These are phyloP conservation scores for Verasper variegatus DNA, from an alignment of 2,113 vertebrate species.

Conservation along the genomic window DNA sequence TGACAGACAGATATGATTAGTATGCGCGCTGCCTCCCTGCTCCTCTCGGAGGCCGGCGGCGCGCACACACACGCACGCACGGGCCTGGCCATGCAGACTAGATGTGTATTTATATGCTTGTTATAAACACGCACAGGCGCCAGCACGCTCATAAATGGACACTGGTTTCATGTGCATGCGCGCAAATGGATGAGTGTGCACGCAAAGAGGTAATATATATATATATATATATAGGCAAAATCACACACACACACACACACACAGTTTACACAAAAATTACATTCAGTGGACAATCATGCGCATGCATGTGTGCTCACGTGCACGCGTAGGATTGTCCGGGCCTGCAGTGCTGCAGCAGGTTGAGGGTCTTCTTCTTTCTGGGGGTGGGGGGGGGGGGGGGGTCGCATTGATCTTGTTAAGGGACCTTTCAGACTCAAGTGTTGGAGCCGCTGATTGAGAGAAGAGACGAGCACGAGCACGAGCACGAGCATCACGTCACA, in stretches of 20 bases:
- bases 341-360: no score
- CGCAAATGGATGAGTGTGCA: neutral
- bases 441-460: no score
- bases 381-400: no score
- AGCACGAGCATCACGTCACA: no score
- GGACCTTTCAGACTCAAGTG: no score
- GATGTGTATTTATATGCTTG: conserved; percentile 12
- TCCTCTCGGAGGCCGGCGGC: conserved; percentile 34
- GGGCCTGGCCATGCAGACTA: conserved; percentile 2
- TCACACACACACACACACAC: no score
- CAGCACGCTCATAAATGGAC: neutral
- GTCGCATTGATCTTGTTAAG: no score
- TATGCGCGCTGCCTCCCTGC: conserved; percentile 70
- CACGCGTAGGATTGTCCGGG: neutral
- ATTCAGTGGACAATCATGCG: neutral
- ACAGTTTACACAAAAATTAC: neutral
- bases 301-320: neutral
- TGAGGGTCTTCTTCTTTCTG: no score
- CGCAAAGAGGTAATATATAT: neutral
- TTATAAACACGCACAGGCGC: neutral
- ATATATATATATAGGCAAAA: no score
- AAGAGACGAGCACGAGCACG: no score
- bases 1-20: conserved; percentile 81
- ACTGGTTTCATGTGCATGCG: neutral
- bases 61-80: conserved; percentile 16